Evolutionary conservation across 2,888 invertebrate genomes (phyloP).

Genomic region (Amblyjoppa fuscipennis): DNA sequence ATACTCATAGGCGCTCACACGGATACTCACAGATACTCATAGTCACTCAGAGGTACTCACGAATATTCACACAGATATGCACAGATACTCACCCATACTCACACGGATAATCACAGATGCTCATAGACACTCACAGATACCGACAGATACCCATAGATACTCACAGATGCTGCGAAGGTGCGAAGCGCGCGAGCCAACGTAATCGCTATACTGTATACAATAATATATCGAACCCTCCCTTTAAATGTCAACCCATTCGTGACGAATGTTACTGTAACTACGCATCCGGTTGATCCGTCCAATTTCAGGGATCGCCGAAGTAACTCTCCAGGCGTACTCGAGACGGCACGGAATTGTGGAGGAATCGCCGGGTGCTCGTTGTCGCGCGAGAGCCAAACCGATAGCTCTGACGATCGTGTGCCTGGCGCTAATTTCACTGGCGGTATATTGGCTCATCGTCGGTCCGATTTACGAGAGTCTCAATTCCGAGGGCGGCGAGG

Average conservation of each 20-base stretch:
- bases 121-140: too few species aligned
- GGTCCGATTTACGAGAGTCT: constrained; percentile 72
- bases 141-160: too few species aligned
- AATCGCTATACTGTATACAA: too few species aligned
- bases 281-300: not conserved
- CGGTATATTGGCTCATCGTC: constrained; percentile 77
- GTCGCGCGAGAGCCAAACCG: constrained; percentile 71
- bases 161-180: too few species aligned
- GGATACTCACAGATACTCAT: too few species aligned
- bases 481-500: constrained; percentile 32
- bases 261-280: not conserved
- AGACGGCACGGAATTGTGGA: constrained; percentile 68
- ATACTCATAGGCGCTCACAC: too few species aligned
- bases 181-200: too few species aligned
- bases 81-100: too few species aligned
- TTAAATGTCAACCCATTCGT: not conserved
- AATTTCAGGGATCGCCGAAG: constrained; percentile 74
- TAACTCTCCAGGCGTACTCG: constrained; percentile 75
- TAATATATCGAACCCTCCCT: not conserved
- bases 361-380: constrained; percentile 64
- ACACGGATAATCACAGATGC: too few species aligned
- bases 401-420: constrained; percentile 72
- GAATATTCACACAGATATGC: too few species aligned
- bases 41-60: too few species aligned
- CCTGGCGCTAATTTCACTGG: constrained; percentile 69